These are phyloP conservation scores for Neoaliturus tenellus DNA, from an alignment of 2,888 invertebrate genomes.

Conservation along the genomic window DNA sequence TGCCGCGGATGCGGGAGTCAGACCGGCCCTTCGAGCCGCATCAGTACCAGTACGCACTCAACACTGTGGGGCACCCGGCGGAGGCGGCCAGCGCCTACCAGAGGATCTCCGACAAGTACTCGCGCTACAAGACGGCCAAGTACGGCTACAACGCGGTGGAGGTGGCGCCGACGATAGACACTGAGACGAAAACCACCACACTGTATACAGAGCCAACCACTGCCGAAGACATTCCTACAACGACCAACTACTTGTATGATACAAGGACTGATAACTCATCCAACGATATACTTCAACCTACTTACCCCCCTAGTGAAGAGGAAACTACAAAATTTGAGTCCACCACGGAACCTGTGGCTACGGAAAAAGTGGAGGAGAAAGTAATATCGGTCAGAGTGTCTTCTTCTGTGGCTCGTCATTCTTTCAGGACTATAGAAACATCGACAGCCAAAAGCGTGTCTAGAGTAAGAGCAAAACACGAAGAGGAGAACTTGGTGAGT, in stretches of 20 bases:
- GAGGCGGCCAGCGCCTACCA: not conserved
- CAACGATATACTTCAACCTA: not conserved
- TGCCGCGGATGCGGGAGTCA: slow-evolving; percentile 65
- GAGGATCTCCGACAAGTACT: slow-evolving; percentile 15
- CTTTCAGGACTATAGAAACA: slow-evolving; percentile 41
- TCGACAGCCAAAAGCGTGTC: slow-evolving; percentile 5
- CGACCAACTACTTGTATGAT: not conserved
- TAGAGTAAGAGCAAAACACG: slow-evolving; percentile 6
- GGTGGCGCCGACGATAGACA: not conserved
- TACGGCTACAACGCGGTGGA: slow-evolving; percentile 26
- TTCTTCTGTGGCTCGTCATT: slow-evolving; percentile 71
- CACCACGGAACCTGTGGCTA: not conserved
- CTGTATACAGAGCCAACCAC: not conserved
- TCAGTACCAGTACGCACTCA: slow-evolving; percentile 42
- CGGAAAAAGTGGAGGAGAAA: slow-evolving; percentile 62
- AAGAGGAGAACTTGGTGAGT: slow-evolving; percentile 43
- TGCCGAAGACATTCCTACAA: slow-evolving; percentile 9
- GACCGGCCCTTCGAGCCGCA: slow-evolving; percentile 42
- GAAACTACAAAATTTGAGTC: not conserved
- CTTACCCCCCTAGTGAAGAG: not conserved
- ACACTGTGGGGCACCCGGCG: slow-evolving; percentile 7
- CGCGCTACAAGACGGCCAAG: slow-evolving; percentile 29
- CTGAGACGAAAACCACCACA: slow-evolving; percentile 33
- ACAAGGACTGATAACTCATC: not conserved
- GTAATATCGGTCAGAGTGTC: slow-evolving; percentile 75